Evolutionary conservation across 2,797 vertebrate species (phyloP), one percentile per base, ranked within the genome.

Genomic region (Micrastur ruficollis): DNA sequence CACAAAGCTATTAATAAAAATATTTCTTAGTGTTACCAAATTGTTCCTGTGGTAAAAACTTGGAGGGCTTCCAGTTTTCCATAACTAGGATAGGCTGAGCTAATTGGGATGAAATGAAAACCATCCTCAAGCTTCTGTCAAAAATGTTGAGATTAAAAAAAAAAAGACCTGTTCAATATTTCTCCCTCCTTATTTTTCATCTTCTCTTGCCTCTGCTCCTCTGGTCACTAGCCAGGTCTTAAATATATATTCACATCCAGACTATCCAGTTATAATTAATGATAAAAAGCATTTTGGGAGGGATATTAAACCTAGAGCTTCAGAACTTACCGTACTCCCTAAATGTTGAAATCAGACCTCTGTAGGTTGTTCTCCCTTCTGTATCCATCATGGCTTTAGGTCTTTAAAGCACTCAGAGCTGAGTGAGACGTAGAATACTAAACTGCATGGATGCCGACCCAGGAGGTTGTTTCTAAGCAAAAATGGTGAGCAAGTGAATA

Each of bases 91-190:
- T 74, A 94, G 46, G n/a, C 47, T 86, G 72, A 90, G 34, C 14
- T 95, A 81, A 82, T 26, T 88, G 40, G 22, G 53, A 86, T 89
- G 53, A 96, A 95, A 95, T 83, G 18, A 93, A 87, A 97, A 81
- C 36, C 44, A 78, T 83, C 36, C 36, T 88, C 56, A 86, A 65
- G 16, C 58, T 85, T 88, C 86, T 80, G 70, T 74, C 62, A 93
- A 68, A 92, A 93, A 81, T 25, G 4, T 5, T 81, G 50, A 92
- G 31, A 85, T 26, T 44, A 44, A 44, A 21, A 70, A 88, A 67
- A 71, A 34, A 27, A 26, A 70, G 0, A 36, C 55, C 50, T 88
- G 42, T 88, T 96, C 53, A 75, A 6, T 59, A 72, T 91, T 92
- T 90, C 14, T 63, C 49, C 42, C 34, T 89, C 65, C 53, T 83